phyloP scores from a whole-genome alignment of 2,113 vertebrate species.

The Lophius piscatorius region DNA sequence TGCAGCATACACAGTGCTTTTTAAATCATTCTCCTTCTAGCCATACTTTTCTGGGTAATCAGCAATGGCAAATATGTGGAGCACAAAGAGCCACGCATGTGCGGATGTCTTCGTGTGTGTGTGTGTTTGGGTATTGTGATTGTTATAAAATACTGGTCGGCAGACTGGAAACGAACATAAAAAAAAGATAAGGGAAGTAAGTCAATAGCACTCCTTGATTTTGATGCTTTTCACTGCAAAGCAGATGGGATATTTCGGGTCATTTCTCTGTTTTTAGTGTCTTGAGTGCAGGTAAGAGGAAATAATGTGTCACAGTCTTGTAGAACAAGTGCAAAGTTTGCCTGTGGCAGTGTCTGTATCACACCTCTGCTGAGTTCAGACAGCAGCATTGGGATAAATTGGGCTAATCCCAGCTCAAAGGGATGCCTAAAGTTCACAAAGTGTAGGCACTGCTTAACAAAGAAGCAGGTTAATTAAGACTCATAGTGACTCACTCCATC shows the following conservation, averaged over 20 bases:
- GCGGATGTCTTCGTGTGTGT: slow-evolving; percentile 17
- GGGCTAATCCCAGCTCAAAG: slow-evolving; percentile 75
- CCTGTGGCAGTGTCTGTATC: slow-evolving; percentile 57
- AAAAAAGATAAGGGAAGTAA: slow-evolving; percentile 46
- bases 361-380: slow-evolving; percentile 67
- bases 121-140: slow-evolving; percentile 22
- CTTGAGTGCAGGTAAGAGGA: slow-evolving; percentile 28
- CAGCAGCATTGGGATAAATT: slow-evolving; percentile 67
- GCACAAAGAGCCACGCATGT: slow-evolving; percentile 51
- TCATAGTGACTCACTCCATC: slow-evolving; percentile 60
- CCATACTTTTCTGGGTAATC: slow-evolving; percentile 58
- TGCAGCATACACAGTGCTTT: slow-evolving; percentile 44
- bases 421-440: slow-evolving; percentile 74
- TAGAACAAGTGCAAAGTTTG: slow-evolving; percentile 65
- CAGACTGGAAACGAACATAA: slow-evolving; percentile 63
- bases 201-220: slow-evolving; percentile 32
- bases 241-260: slow-evolving; percentile 54
- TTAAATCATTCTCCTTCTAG: slow-evolving; percentile 51
- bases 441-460: slow-evolving; percentile 68
- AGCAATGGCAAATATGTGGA: slow-evolving; percentile 59
- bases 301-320: slow-evolving; percentile 56
- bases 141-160: slow-evolving; percentile 58
- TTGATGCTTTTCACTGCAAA: slow-evolving; percentile 43
- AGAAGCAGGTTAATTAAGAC: slow-evolving; percentile 77
- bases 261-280: slow-evolving; percentile 43